A percentile compares a stretch with the other conserved stretches of the same genome.
These are phyloP conservation scores for Delia radicum DNA, from an alignment of 1,140 invertebrate genomes.

Conservation along the genomic window DNA sequence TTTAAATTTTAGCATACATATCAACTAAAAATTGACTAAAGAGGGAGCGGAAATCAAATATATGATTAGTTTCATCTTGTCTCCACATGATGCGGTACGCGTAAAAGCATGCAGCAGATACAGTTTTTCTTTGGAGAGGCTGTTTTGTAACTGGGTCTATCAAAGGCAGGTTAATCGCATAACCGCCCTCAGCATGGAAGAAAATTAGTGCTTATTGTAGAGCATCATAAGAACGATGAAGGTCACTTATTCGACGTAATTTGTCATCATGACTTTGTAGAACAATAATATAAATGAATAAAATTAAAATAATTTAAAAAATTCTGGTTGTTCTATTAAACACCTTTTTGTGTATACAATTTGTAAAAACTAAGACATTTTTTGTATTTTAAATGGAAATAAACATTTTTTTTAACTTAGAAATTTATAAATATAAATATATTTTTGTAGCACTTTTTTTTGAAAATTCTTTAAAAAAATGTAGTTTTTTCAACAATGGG, in stretches of 20 bases:
- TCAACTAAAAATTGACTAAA: constrained; percentile 13
- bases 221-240: constrained; percentile 48
- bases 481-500: no score
- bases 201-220: constrained; percentile 54
- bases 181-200: constrained; percentile 36
- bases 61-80: constrained; percentile 26
- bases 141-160: neutral
- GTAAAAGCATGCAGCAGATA: neutral
- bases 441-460: no score
- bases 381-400: no score
- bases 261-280: constrained; percentile 36
- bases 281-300: no score
- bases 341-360: no score
- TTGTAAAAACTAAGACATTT: no score
- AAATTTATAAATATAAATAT: no score
- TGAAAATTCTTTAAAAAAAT: no score
- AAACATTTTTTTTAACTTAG: no score
- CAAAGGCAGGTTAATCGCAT: neutral
- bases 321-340: no score
- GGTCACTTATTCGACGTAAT: constrained; percentile 31
- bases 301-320: no score
- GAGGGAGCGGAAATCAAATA: neutral
- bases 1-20: constrained; percentile 14
- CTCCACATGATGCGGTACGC: constrained; percentile 19
- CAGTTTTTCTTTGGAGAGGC: neutral